Evolutionary conservation across 2,113 vertebrate genomes (phyloP), one percentile per base, ranked within the genome.

Genomic region (Prochilodus magdalenae): DNA sequence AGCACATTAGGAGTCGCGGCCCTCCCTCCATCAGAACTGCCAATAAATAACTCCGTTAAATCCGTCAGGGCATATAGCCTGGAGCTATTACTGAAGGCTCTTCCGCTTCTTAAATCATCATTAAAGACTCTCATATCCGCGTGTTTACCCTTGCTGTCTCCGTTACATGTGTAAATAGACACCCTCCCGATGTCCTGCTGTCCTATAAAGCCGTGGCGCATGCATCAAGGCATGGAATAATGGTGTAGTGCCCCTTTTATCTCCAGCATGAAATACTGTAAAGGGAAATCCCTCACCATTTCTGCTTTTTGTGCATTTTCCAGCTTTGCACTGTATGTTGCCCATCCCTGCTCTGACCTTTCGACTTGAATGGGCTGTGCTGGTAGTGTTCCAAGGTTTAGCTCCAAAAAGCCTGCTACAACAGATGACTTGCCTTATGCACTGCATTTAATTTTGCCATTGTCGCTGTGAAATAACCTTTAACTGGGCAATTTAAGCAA

Each of bases 41-140:
- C 67, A 70, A 85, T 86, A 86, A 87, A 88, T 75, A 88, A 81
- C 57, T 33, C 70, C 44, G 63, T 79, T 85, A 80, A 88, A 89
- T 89, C 88, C 88, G 74, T 87, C 77, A 74, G 75, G 67, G 73
- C 29, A 55, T 16, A 77, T 67, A 80, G 69, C 60, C 71, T 60
- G 79, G 79, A 80, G 83, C 81, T 82, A 33, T 81, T 79, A 86
- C 83, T 65, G 20, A 79, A 83, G 80, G 86, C 75, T 47, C 73
- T 53, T 47, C 69, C 75, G 36, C 71, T 79, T 72, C 80, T 82
- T 82, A 86, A 86, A 89, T 87, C 84, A 75, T 72, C 27, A 44
- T 84, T 59, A n/a, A 83, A 67, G 29, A 80, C 55, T 72, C 69
- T 75, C 73, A 83, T 84, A 75, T 69, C 82, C 74, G 29, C n/a